Conservation (phyloP, 2,113 vertebrate genomes). For the Pomatorhinus ruficollis region DNA sequence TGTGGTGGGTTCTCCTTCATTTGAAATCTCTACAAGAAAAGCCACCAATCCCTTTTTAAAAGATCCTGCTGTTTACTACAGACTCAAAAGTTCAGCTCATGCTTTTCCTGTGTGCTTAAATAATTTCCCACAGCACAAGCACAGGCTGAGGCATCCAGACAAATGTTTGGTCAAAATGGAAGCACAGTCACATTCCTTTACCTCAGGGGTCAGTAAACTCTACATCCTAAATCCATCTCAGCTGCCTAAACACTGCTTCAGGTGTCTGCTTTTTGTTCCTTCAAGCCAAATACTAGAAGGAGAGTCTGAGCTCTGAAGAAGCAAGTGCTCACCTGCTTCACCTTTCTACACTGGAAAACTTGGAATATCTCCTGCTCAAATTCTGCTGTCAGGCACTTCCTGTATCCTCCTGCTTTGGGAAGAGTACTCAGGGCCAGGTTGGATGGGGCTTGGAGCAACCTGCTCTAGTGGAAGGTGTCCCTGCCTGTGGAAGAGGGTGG, state of each 20-base stretch:
- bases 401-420: background rate
- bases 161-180: background rate
- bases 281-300: background rate
- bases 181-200: background rate
- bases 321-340: background rate
- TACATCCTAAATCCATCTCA: background rate
- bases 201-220: background rate
- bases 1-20: slow-evolving; percentile 64
- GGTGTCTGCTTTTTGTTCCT: background rate
- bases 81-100: background rate
- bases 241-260: background rate
- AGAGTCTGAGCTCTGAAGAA: background rate
- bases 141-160: background rate
- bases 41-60: slow-evolving; percentile 37
- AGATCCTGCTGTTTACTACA: slow-evolving; percentile 51
- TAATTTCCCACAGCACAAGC: slow-evolving; percentile 16
- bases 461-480: background rate
- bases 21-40: slow-evolving; percentile 56
- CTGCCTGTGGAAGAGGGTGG: background rate
- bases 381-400: background rate
- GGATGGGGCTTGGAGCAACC: background rate
- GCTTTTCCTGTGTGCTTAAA: background rate
- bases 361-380: background rate
- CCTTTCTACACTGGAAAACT: background rate
- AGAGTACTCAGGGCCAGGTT: background rate